Base-by-base conservation (phyloP, 1,140 invertebrate species). In the Caerostris darwini region DNA sequence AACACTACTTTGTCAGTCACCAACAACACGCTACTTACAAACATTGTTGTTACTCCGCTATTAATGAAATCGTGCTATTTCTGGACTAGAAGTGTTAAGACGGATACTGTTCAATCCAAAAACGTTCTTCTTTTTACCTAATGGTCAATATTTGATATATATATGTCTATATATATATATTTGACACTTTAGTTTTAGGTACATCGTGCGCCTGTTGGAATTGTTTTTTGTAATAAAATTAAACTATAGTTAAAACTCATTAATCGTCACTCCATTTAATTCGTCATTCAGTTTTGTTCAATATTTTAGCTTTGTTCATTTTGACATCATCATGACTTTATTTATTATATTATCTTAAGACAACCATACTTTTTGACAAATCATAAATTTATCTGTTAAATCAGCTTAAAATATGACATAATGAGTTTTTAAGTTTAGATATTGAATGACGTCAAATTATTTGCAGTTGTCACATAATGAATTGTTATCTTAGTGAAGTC, bases 1-100 rank as follows among this genome's bases (percentile, higher is more conserved):
- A 88, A 88, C 64, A 17, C 59, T 88, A 88, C 86, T 88, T 88
- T 88, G 86, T 64, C 86, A 61, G 17, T 85, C 57, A 77, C 71
- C 71, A 77, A 77, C 71, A 50, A 7, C 53, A 77, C 3, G 8
- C 71, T 77, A 77, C 34, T 77, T 77, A 77, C 71, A 77, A 77
- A 77, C 53, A 34, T 50, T 17, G 14, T 34, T 77, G 3, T 12
- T 77, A 50, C 71, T 77, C 5, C 8, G 5, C 71, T 77, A 77
- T 12, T 50, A 50, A 77, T 50, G 71, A 77, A 77, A 77, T 50
- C 71, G 71, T 77, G 71, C 71, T 77, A 77, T 77, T 50, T 50
- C 71, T 77, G 71, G 69, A 77, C 71, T 77, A 77, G 10, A 77
- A 34, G 71, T 77, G 71, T 77, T 50, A 77, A 77, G 71, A 77